Percentiles rank a stretch among this genome's conserved stretches.
phyloP scores from a whole-genome alignment of 2,888 invertebrate species.

The Cataglyphis cursor region DNA sequence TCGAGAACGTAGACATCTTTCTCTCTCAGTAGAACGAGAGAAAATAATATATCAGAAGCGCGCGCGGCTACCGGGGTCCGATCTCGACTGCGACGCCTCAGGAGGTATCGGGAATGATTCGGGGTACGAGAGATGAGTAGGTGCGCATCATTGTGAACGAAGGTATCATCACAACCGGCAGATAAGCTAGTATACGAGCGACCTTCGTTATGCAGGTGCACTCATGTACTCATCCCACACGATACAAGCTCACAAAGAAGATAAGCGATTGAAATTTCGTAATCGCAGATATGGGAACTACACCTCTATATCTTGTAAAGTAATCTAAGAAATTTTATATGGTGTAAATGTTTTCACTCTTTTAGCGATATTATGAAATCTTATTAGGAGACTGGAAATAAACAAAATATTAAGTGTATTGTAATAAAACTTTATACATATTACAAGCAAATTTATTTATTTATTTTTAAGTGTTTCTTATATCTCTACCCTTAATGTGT shows the following conservation, averaged over 20 bases:
- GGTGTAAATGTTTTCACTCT: background rate
- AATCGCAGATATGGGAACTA: background rate
- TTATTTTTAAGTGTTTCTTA: background rate
- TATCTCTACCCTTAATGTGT: background rate
- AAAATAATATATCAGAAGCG: constrained; percentile 63
- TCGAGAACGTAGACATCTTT: constrained; percentile 33
- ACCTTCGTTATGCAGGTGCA: constrained; percentile 48
- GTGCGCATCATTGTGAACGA: constrained; percentile 59
- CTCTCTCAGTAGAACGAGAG: constrained; percentile 34
- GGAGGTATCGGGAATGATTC: constrained; percentile 37
- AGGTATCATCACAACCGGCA: constrained; percentile 62
- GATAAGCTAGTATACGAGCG: constrained; percentile 54
- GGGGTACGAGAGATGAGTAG: constrained; percentile 59
- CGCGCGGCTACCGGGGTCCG: constrained; percentile 64
- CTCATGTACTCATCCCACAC: constrained; percentile 62
- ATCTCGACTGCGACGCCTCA: constrained; percentile 47
- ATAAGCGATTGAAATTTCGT: background rate
- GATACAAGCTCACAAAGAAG: background rate
- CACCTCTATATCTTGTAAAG: background rate
- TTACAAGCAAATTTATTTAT: background rate
- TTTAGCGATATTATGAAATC: background rate
- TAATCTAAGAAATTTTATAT: background rate
- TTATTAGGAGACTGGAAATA: background rate
- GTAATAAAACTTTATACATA: background rate
- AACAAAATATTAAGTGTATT: background rate